phyloP scores from a whole-genome alignment of 1,140 invertebrate species.

The Brachystomella parvula region DNA sequence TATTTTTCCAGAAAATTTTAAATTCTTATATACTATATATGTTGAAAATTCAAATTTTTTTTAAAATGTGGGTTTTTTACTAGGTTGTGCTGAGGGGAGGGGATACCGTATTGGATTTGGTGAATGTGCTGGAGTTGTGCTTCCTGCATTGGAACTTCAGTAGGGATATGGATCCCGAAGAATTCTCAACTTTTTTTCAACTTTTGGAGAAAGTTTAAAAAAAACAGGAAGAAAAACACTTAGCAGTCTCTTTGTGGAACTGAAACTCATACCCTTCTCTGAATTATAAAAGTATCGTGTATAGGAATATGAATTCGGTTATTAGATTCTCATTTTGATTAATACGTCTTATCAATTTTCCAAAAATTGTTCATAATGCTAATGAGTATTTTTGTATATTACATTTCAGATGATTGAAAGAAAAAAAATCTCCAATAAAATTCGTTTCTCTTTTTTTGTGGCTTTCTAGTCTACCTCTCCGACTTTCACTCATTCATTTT shows the following conservation, averaged over 20 bases:
- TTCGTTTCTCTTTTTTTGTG: neutral
- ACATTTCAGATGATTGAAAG: neutral
- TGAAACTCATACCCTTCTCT: neutral
- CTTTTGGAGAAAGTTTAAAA: neutral
- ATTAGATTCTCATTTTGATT: too few species aligned
- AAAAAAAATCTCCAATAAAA: neutral
- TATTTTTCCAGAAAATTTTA: slow-evolving; percentile 24
- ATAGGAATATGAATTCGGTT: too few species aligned
- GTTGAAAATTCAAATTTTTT: too few species aligned
- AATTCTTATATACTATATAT: neutral
- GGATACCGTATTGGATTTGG: slow-evolving; percentile 84
- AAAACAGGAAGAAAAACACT: neutral
- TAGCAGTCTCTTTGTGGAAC: neutral
- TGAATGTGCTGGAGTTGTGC: slow-evolving; percentile 71
- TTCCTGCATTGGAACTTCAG: slow-evolving; percentile 52
- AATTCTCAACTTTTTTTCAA: neutral
- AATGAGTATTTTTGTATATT: neutral
- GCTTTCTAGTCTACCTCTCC: neutral
- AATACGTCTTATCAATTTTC: too few species aligned
- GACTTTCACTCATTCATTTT: too few species aligned
- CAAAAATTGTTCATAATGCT: too few species aligned
- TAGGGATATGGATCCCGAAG: neutral
- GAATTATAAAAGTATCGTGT: neutral
- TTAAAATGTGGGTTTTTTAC: too few species aligned
- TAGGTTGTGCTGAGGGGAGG: slow-evolving; percentile 72